Base-by-base conservation (phyloP, 30 jellyfish, hydroid and myxozoan genomes). In the Hydractinia symbiolongicarpus region DNA sequence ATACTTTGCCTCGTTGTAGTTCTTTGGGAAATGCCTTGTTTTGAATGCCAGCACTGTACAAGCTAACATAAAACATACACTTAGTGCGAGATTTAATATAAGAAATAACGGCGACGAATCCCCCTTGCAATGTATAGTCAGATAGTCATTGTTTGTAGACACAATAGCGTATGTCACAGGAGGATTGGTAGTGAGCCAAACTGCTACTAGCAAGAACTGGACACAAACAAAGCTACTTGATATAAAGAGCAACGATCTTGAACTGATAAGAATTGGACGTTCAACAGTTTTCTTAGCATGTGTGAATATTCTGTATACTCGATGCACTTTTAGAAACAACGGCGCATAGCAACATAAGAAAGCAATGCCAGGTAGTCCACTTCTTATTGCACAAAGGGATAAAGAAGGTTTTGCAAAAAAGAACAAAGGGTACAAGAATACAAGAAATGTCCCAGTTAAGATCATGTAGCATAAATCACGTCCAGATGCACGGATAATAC, bases 401-500 rank as follows among this genome's bases (percentile, higher is more conserved):
- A 79, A 50, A 14, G 95, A 61, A 4, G 98, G 95, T 69, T 79
- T 50, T 67, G 73, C 21, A 13, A 67, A 30, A 77, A 70, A 91
- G 61, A 73, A n/a, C 8, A 86, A 57, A 16, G 96, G 96, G 19
- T 72, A 56, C 5, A 53, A 15, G 62, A 80, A 91, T 5, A 79
- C 53, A 54, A 82, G 4, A 9, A 67, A 53, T 21, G 83, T 86
- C 50, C 98, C 98, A 14, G 82, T 73, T n/a, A 91, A 55, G 57
- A 91, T 85, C 76, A 86, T 50, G 69, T 80, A 83, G 58, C 88
- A 82, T 72, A 91, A 72, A 56, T 91, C 98, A 15, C 96, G 84
- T 4, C 98, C 95, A 6, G 94, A 75, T 58, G 96, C 91, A 10
- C 86, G 85, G 52, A 91, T 94, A 56, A 84, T 83, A 52, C 87